phyloP scores from a whole-genome alignment of 2,888 invertebrate species.

The Schrankia costaestrigalis region DNA sequence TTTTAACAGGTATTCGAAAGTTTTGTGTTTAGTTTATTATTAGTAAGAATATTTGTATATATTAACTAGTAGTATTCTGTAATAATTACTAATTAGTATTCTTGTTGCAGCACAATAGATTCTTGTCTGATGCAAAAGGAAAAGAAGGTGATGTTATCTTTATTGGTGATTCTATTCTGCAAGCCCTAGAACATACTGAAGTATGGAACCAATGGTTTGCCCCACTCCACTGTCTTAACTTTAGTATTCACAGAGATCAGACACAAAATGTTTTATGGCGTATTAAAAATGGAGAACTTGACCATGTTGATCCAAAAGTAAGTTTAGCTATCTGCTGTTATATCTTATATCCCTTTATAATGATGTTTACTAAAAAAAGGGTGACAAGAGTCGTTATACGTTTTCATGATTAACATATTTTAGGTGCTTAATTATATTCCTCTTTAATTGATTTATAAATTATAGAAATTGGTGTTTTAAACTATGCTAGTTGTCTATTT shows the following conservation, averaged over 20 bases:
- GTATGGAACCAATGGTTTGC: conserved; percentile 95
- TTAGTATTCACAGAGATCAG: conserved; percentile 93
- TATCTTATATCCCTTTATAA: background rate
- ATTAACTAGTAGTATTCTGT: too few relatives aligned
- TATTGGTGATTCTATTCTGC: conserved; percentile 93
- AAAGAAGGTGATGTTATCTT: conserved; percentile 96
- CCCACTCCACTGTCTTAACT: conserved; percentile 94
- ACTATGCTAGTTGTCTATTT: too few relatives aligned
- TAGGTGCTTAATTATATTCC: too few relatives aligned
- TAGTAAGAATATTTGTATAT: too few relatives aligned
- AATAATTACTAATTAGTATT: too few relatives aligned
- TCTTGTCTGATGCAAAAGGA: conserved; percentile 90
- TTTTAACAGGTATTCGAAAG: background rate
- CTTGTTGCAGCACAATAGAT: conserved; percentile 88
- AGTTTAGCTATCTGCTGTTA: conserved; percentile 11
- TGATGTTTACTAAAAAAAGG: too few relatives aligned
- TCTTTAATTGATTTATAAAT: too few relatives aligned
- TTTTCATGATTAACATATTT: too few relatives aligned
- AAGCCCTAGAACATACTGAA: conserved; percentile 90
- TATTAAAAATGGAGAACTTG: conserved; percentile 93
- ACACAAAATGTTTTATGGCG: conserved; percentile 95
- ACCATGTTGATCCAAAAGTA: conserved; percentile 93
- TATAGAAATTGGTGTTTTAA: too few relatives aligned
- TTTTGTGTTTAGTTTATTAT: too few relatives aligned
- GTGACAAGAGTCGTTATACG: too few relatives aligned